Evolutionary conservation across 2,888 invertebrate species (phyloP).

Genomic region (Eupithecia insigniata): DNA sequence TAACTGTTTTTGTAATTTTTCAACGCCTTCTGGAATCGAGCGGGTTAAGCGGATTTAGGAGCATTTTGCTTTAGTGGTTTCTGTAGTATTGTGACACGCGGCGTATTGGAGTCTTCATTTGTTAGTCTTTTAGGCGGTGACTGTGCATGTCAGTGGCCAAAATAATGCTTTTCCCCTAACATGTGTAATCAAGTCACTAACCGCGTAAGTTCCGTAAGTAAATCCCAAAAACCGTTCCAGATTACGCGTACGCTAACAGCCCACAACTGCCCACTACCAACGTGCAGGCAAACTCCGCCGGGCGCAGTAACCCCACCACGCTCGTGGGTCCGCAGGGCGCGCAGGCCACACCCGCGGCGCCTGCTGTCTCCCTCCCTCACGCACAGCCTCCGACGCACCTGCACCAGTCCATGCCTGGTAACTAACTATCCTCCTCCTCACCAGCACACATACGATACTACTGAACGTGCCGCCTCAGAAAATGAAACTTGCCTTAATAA

Average conservation of each 20-base stretch:
- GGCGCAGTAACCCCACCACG: constrained; percentile 60
- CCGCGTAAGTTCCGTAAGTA: constrained; percentile 2
- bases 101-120: too few species aligned
- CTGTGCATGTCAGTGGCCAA: background rate
- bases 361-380: constrained; percentile 65
- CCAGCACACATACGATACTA: background rate
- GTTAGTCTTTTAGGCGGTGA: too few species aligned
- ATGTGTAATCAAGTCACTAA: background rate
- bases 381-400: constrained; percentile 67
- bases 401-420: constrained; percentile 72
- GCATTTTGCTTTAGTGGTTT: background rate
- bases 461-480: too few species aligned
- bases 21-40: background rate
- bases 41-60: background rate
- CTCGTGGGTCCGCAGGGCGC: constrained; percentile 67
- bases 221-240: constrained; percentile 47
- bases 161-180: background rate
- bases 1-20: background rate
- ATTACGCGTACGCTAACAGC: constrained; percentile 67
- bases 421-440: constrained; percentile 33
- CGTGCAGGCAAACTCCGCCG: constrained; percentile 62
- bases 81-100: background rate
- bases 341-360: constrained; percentile 62
- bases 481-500: background rate
- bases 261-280: constrained; percentile 75